Percentiles rank a stretch among this genome's conserved stretches.
phyloP scores from a whole-genome alignment of 2,888 invertebrate genomes.

The Drosophila atripex region DNA sequence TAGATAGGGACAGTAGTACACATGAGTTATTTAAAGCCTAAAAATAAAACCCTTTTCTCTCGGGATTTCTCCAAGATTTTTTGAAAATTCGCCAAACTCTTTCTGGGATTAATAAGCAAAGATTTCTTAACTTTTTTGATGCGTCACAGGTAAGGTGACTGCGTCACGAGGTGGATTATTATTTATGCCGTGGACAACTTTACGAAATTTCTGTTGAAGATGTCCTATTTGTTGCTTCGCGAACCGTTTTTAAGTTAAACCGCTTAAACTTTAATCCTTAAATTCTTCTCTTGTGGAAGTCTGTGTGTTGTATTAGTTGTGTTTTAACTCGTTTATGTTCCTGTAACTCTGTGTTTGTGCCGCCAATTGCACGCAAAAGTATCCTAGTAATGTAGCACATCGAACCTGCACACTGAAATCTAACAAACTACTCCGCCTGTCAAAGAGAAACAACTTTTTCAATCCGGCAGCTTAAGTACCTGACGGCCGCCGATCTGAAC shows the following conservation, averaged over 20 bases:
- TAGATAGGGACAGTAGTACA: too few species aligned
- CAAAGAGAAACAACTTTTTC: constrained; percentile 57
- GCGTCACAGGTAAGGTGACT: constrained; percentile 60
- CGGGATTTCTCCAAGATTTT: not conserved
- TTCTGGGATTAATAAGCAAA: constrained; percentile 22
- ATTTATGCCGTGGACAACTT: constrained; percentile 38
- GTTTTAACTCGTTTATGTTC: constrained; percentile 41
- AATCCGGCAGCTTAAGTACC: constrained; percentile 65
- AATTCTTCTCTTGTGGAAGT: constrained; percentile 10
- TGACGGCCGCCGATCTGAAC: constrained; percentile 67
- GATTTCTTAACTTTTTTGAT: constrained; percentile 27
- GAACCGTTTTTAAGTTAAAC: constrained; percentile 12
- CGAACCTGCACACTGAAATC: constrained; percentile 11
- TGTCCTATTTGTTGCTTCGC: constrained; percentile 36
- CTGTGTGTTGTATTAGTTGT: constrained; percentile 43
- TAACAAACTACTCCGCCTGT: constrained; percentile 35
- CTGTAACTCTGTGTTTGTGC: constrained; percentile 43
- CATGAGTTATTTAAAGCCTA: too few species aligned
- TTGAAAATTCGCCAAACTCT: not conserved
- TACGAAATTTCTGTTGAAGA: constrained; percentile 37
- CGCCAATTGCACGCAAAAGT: constrained; percentile 32
- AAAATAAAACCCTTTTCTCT: too few species aligned
- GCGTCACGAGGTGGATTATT: constrained; percentile 44
- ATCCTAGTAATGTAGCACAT: not conserved
- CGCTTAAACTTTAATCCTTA: constrained; percentile 23